A percentile compares a stretch with the other conserved stretches of the same genome.
Conservation (phyloP, 53 echinoderm and acorn worm species). For the Apostichopus leukothele region DNA sequence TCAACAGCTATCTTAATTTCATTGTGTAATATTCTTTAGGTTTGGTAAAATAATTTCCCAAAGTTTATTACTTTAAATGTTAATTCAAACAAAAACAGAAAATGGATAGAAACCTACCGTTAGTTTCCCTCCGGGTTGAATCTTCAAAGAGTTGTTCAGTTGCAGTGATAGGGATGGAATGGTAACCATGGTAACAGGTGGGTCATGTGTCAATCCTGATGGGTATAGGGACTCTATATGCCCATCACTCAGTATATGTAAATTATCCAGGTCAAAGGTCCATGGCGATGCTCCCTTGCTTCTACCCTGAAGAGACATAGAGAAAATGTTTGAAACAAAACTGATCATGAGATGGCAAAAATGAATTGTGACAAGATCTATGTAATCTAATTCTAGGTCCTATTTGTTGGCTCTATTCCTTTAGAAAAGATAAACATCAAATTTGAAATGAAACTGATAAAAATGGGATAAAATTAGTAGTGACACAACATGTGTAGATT, state of each 20-base stretch:
- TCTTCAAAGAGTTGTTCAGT: constrained; percentile 61
- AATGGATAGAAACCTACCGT: constrained; percentile 42
- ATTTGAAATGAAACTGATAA: too few species aligned
- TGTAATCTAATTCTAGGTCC: too few species aligned
- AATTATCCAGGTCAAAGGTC: constrained; percentile 54
- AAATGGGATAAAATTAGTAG: too few species aligned
- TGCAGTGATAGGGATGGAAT: constrained; percentile 68
- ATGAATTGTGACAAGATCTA: background rate
- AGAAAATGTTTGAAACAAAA: background rate
- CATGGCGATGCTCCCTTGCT: constrained; percentile 50
- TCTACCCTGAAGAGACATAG: constrained; percentile 54
- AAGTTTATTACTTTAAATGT: too few species aligned
- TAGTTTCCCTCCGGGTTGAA: constrained; percentile 80
- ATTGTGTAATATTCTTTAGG: too few species aligned
- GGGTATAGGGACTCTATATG: constrained; percentile 60
- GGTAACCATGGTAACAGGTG: constrained; percentile 38
- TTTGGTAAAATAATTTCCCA: too few species aligned
- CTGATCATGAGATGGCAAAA: background rate
- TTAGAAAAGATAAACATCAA: too few species aligned
- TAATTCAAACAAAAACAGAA: background rate
- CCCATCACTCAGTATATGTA: constrained; percentile 70
- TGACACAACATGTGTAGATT: too few species aligned
- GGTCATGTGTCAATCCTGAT: constrained; percentile 6
- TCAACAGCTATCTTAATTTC: too few species aligned
- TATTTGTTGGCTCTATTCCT: too few species aligned